Conservation (phyloP, 2,113 vertebrate species). For the Hydropotes inermis region DNA sequence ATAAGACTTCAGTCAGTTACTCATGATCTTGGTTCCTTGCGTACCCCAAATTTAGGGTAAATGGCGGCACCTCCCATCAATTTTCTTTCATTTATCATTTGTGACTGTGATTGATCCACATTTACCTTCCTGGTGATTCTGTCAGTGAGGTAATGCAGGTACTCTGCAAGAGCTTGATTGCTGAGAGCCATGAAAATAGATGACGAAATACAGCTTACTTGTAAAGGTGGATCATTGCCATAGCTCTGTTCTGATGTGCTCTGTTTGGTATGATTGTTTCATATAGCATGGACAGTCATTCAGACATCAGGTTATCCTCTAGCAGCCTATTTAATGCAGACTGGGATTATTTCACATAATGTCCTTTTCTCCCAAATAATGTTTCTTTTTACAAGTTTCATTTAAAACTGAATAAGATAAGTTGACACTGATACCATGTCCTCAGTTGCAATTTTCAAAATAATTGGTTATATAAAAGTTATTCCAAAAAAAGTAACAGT, state of each 20-base stretch:
- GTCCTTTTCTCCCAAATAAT: not conserved
- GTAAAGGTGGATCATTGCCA: not conserved
- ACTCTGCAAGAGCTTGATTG: not conserved
- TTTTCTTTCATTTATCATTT: not conserved
- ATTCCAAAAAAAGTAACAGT: not conserved
- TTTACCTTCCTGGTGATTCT: not conserved
- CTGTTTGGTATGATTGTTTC: not conserved
- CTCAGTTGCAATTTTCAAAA: not conserved
- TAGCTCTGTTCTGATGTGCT: not conserved
- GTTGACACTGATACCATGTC: not conserved
- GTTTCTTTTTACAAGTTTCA: not conserved
- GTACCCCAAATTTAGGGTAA: not conserved
- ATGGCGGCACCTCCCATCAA: not conserved
- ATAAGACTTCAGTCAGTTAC: not conserved
- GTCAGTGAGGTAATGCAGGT: not conserved
- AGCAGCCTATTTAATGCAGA: not conserved
- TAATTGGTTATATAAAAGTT: not conserved
- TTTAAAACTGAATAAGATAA: not conserved
- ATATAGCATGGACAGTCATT: not conserved
- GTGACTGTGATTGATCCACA: not conserved
- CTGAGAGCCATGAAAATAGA: not conserved
- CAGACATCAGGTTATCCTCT: not conserved
- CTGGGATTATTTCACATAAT: not conserved
- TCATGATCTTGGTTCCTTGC: not conserved
- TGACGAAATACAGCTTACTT: not conserved